Percentiles rank a stretch among this genome's conserved stretches.
These are phyloP conservation scores for Pocillopora meandrina DNA, from an alignment of 92 coral and sea anemone species.

Conservation along the genomic window DNA sequence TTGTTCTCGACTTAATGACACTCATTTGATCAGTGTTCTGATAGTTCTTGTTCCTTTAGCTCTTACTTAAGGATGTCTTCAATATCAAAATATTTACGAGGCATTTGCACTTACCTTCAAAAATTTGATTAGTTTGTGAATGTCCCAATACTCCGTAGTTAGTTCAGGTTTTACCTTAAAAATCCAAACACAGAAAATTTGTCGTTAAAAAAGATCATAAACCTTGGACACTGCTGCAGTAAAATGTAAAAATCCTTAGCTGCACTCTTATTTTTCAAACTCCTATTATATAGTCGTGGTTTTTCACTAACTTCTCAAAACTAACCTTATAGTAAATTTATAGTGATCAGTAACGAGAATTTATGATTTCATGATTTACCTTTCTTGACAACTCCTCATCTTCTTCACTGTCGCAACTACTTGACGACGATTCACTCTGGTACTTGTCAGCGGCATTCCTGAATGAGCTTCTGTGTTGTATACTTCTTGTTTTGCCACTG, in stretches of 20 bases:
- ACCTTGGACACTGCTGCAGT: background rate
- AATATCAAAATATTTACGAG: background rate
- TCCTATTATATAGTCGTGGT: background rate
- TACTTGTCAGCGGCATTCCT: conserved; percentile 62
- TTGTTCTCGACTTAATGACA: too few species aligned
- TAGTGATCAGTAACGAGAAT: background rate
- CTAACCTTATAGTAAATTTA: background rate
- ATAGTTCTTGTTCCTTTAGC: too few species aligned
- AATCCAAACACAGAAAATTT: background rate
- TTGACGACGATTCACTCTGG: conserved; percentile 64
- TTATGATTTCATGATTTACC: conserved; percentile 21
- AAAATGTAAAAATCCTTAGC: too few species aligned
- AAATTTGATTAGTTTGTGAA: conserved; percentile 76
- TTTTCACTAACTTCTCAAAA: background rate
- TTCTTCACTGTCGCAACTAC: conserved; percentile 70
- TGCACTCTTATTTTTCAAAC: too few species aligned
- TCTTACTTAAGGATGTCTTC: too few species aligned
- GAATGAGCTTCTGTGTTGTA: conserved; percentile 7
- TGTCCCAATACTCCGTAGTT: conserved; percentile 86
- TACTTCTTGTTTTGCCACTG: conserved; percentile 4
- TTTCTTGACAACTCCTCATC: conserved; percentile 68
- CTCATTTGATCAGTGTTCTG: too few species aligned
- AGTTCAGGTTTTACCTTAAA: conserved; percentile 63
- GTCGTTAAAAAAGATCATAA: background rate
- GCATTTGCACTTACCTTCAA: conserved; percentile 50